Base-by-base conservation (phyloP, 2,888 invertebrate species). In the Ichneumon xanthorius region DNA sequence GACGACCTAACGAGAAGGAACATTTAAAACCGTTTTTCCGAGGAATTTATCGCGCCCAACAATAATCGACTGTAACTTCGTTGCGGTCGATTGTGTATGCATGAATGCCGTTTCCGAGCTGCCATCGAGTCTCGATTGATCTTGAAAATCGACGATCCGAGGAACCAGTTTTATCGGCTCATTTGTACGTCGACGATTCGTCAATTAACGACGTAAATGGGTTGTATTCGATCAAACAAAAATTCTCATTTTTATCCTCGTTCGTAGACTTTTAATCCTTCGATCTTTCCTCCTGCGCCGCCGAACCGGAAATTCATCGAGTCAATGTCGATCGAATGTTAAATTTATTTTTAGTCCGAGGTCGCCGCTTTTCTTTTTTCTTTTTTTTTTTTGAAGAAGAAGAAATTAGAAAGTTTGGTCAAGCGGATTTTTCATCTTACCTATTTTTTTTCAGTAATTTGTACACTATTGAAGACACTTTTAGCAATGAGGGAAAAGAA, bases 1-100 rank as follows among this genome's bases (percentile, higher is more conserved):
- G 68, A 70, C 50, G 37, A 68, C 40, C 16, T 40, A 79, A 82
- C 63, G 45, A 58, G 11, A 55, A 58, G 67, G 71, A 61, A 79
- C 65, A 71, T 72, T 67, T 79, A 19, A 37, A 71, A 78, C 48
- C 40, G 33, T 65, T 45, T 45, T 40, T 65, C 14, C 14, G 16
- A 65, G 53, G 30, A 19, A 19, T 53, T 40, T 80, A 45, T 19
- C 40, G 53, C n/a, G 16, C 16, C 6, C 16, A 16, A 63, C 9
- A 1, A 16, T 16, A 16, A 63, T 63, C 33, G 30, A 6, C 30
- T 19, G 33, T 33, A 58, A 58, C 14, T 58, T 26, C 1, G 4
- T 22, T 11, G 26, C 22, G 11, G 58, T 1, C 22, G 4, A 58
- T 58, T 58, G 26, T 4, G 26, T 16, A 30, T 63, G n/a, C 61